Evolutionary conservation across 2,888 invertebrate species (phyloP).

Genomic region (Electrophaes corylata): DNA sequence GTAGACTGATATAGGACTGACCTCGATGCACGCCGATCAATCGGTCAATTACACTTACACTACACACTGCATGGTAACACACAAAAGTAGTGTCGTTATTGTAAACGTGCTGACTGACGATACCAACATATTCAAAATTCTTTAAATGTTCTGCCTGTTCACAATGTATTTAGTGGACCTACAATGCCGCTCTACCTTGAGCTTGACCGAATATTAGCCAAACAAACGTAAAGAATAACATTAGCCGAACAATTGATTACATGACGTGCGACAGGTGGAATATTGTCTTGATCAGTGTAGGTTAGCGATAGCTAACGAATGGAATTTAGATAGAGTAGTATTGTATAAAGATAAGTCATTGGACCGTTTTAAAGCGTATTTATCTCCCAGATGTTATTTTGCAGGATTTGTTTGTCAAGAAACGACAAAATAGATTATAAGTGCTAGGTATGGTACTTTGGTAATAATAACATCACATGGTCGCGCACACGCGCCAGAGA

Average conservation of each 20-base stretch:
- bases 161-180: not conserved
- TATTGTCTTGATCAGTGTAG: conserved; percentile 14
- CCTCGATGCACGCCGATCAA: conserved; percentile 39
- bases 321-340: not conserved
- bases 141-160: no score
- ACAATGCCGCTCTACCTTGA: conserved; percentile 51
- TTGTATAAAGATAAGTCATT: not conserved
- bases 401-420: conserved; percentile 19
- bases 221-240: conserved; percentile 42
- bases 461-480: conserved; percentile 51
- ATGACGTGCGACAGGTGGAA: conserved; percentile 50
- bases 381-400: conserved; percentile 15
- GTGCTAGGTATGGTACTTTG: conserved; percentile 21
- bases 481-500: conserved; percentile 45
- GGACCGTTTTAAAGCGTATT: conserved; percentile 4
- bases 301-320: not conserved
- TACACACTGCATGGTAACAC: conserved; percentile 28
- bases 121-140: not conserved
- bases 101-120: not conserved
- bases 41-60: conserved; percentile 33
- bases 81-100: conserved; percentile 3
- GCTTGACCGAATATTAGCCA: conserved; percentile 57
- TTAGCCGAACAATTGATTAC: conserved; percentile 52
- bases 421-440: conserved; percentile 31
- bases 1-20: conserved; percentile 27